These are phyloP conservation scores for Brachypterus glaber DNA, from an alignment of 2,888 invertebrate species.

Conservation along the genomic window DNA sequence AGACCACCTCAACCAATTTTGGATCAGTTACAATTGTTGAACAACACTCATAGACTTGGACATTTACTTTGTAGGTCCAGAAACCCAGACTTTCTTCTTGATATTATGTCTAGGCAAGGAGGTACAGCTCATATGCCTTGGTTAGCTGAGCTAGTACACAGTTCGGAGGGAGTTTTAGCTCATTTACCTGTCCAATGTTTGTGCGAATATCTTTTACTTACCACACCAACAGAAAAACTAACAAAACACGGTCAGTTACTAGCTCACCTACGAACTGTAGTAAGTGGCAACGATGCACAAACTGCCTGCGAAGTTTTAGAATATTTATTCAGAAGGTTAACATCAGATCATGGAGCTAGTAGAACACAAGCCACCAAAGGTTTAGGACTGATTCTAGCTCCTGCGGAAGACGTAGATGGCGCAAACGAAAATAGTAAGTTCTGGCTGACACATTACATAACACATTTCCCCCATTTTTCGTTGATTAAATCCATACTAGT, in stretches of 20 bases:
- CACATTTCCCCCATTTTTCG: constrained; percentile 69
- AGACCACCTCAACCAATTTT: constrained; percentile 68
- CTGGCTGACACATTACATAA: constrained; percentile 57
- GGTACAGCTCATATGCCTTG: constrained; percentile 94
- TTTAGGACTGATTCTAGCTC: constrained; percentile 33
- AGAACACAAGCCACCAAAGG: constrained; percentile 64
- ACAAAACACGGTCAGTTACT: constrained; percentile 60
- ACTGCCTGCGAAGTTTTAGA: constrained; percentile 75
- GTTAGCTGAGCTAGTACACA: constrained; percentile 88
- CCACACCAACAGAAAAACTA: constrained; percentile 56
- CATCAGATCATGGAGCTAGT: constrained; percentile 70
- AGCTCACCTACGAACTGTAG: constrained; percentile 49
- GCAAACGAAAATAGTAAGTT: constrained; percentile 29
- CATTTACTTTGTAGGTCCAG: constrained; percentile 81
- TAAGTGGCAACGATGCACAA: constrained; percentile 44
- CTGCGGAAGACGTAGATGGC: constrained; percentile 40
- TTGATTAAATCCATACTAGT: constrained; percentile 61
- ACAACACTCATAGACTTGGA: constrained; percentile 71
- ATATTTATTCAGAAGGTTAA: constrained; percentile 77
- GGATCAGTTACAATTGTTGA: constrained; percentile 70
- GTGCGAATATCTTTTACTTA: constrained; percentile 83
- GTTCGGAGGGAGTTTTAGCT: constrained; percentile 75
- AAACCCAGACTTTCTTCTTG: constrained; percentile 83
- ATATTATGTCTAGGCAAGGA: constrained; percentile 77
- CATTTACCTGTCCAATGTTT: constrained; percentile 95